Base-by-base conservation (phyloP, 2,113 vertebrate species). In the Nicator chloris region DNA sequence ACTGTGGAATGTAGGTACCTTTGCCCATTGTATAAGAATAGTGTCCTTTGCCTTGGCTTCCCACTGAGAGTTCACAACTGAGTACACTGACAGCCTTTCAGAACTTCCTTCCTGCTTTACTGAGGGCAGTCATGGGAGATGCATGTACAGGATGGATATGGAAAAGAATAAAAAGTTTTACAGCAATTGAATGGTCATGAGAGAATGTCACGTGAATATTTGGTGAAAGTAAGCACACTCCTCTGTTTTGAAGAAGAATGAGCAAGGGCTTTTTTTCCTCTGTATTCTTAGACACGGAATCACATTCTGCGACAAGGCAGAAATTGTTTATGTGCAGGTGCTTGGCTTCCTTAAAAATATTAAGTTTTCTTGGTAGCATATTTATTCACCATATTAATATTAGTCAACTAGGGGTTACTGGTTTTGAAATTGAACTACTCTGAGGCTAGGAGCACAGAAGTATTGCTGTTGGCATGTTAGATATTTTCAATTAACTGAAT, bases 1-100 rank as follows among this genome's bases (percentile, higher is more conserved):
- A 79, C 75, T 75, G 87, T 86, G 95, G 93, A 93, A 97, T 94
- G 94, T 22, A 33, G 90, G 56, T 68, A 96, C 87, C 90, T 96
- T 96, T 96, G 92, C 79, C 90, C 88, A 35, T 68, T 80, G 39
- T 86, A 15, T 47, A 31, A 70, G 59, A 83, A 77, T 11, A 65
- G 63, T 70, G 75, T 82, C 75, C 91, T 95, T 63, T 91, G 87
- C 85, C 93, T 95, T 77, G 61, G 35, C 83, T 94, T 77, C 75
- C 81, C 50, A 23, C 50, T 54, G 54, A 66, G 45, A 87, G 35
- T 47, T 94, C 75, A 63, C 5, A 11, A 66, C 61, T 78, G 89
- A 91, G 39, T 6, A 47, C 45, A 31, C 4, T 56, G 63, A 26
- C 24, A 72, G 37, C 15, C 42, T 61, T 84, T 65, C 54, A 59